Evolutionary conservation across 2,797 vertebrate genomes (phyloP).

Genomic region (Microhierax caerulescens): DNA sequence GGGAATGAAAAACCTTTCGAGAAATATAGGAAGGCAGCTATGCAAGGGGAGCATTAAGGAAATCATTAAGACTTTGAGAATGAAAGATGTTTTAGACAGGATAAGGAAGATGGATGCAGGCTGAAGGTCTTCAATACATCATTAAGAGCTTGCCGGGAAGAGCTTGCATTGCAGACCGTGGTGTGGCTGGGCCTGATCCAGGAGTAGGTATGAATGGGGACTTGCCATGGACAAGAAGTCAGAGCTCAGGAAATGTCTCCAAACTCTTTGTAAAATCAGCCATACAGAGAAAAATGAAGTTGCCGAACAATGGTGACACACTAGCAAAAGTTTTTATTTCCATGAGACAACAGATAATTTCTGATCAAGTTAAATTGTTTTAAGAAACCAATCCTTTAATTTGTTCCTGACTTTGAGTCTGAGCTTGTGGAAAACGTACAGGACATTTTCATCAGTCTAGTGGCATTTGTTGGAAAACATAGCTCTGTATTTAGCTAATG

Average conservation of each 20-base stretch:
- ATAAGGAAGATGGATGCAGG: not conserved
- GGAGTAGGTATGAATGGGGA: not conserved
- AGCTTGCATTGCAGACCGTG: not conserved
- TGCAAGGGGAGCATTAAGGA: not conserved
- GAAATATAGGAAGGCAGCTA: not conserved
- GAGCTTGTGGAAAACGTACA: not conserved
- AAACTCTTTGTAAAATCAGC: not conserved
- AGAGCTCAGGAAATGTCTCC: not conserved
- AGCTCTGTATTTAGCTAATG: conserved; percentile 39
- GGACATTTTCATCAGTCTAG: conserved; percentile 22
- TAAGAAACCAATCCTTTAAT: not conserved
- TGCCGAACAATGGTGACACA: not conserved
- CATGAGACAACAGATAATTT: not conserved
- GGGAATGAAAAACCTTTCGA: not conserved
- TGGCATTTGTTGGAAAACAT: conserved; percentile 46
- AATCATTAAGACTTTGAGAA: not conserved
- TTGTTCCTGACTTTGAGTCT: not conserved
- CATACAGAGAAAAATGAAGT: rapidly evolving
- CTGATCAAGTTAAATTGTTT: not conserved
- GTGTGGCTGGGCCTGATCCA: not conserved
- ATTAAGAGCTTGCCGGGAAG: not conserved
- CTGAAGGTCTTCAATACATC: not conserved
- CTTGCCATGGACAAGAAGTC: not conserved
- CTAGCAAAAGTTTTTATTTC: conserved; percentile 19
- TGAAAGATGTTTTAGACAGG: not conserved